Conservation (phyloP, 2,888 invertebrate genomes). For the Laothoe populi region DNA sequence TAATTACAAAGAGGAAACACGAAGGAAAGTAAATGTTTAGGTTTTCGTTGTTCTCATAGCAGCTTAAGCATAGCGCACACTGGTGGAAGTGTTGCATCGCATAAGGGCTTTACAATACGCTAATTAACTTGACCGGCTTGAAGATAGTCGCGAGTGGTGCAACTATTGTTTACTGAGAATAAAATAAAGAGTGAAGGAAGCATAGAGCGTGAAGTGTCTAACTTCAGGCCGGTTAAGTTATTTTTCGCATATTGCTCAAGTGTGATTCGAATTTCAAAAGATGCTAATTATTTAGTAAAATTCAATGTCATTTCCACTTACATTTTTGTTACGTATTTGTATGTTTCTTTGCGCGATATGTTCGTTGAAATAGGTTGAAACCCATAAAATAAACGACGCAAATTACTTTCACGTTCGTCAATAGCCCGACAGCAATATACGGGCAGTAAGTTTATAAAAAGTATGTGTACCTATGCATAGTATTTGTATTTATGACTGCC, state of each 20-base stretch:
- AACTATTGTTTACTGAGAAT: too few relatives aligned
- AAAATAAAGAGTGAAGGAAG: too few relatives aligned
- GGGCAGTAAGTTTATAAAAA: background rate
- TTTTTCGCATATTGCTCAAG: too few relatives aligned
- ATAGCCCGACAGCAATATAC: background rate
- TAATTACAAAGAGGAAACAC: slow-evolving; percentile 17
- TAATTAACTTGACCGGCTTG: too few relatives aligned
- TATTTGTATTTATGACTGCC: too few relatives aligned
- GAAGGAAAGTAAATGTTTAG: slow-evolving; percentile 23
- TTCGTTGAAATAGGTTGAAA: background rate
- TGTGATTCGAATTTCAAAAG: too few relatives aligned
- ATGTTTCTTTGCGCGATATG: background rate
- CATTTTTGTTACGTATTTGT: background rate
- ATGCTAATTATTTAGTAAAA: too few relatives aligned
- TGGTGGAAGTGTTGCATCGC: background rate
- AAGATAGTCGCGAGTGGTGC: too few relatives aligned
- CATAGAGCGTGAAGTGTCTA: too few relatives aligned
- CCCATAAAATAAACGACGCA: background rate
- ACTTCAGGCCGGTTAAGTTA: too few relatives aligned
- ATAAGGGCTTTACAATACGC: too few relatives aligned
- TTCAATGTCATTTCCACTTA: background rate
- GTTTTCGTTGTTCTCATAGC: slow-evolving; percentile 12
- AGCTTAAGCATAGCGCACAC: background rate
- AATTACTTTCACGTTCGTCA: background rate
- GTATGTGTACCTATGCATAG: background rate